These are phyloP conservation scores for Hydrolagus affinis DNA, from an alignment of 2,113 vertebrate species.

Conservation along the genomic window DNA sequence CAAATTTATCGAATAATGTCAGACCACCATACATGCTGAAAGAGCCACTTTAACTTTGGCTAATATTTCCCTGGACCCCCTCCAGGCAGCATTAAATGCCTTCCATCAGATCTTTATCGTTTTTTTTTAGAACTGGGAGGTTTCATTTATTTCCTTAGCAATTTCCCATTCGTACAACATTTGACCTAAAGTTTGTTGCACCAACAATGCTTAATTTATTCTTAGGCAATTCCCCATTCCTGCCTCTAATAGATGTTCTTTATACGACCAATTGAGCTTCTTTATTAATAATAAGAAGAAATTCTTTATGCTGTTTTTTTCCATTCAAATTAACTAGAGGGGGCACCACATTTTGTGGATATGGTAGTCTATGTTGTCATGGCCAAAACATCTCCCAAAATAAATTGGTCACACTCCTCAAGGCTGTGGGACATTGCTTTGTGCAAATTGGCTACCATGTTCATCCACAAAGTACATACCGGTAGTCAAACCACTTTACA, in stretches of 20 bases:
- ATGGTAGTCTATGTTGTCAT: neutral
- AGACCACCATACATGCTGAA: neutral
- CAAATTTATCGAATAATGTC: neutral
- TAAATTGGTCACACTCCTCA: too few relatives aligned
- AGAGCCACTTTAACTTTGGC: neutral
- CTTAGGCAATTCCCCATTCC: neutral
- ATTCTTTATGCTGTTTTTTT: neutral
- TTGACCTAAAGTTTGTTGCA: neutral
- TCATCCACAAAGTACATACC: too few relatives aligned
- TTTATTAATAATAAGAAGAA: too few relatives aligned
- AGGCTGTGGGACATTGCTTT: too few relatives aligned
- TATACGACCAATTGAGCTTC: neutral
- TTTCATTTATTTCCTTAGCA: conserved; percentile 2
- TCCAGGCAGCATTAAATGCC: neutral
- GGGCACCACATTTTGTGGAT: neutral
- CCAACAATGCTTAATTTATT: neutral
- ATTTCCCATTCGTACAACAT: neutral
- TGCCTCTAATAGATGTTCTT: neutral
- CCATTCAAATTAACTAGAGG: neutral
- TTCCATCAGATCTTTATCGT: neutral
- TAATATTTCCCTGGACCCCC: neutral
- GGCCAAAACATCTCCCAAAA: too few relatives aligned
- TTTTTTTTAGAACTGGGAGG: neutral
- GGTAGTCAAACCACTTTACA: too few relatives aligned
- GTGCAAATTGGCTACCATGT: too few relatives aligned